Base-by-base conservation (phyloP, 1,140 invertebrate genomes). In the Theocolax elegans region DNA sequence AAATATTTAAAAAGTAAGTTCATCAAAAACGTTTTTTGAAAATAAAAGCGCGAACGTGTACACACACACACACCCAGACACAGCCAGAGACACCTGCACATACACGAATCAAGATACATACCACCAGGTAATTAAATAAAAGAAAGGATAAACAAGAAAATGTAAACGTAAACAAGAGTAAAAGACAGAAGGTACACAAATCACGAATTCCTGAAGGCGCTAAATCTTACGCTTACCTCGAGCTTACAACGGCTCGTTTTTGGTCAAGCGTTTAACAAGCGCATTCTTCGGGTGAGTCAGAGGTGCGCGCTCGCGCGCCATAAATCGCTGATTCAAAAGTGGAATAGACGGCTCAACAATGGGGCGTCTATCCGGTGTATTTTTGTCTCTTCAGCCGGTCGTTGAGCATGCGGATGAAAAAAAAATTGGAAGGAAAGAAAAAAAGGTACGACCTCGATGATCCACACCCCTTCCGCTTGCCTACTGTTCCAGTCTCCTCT, bases 311-410 rank as follows among this genome's bases (percentile, higher is more conserved):
- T 56, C 38, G 29, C 56, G 23, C 31, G 29, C 56, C 44, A 51
- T 60, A 59, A 60, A 68, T 60, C 56, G 42, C 21, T 4, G 31
- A 68, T 68, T 53, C 56, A 60, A 60, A 60, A 51, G 54, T 60
- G 15, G 31, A 68, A 60, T 60, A 59, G 29, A 59, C 44, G 2
- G 8, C 17, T 40, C 65, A 10, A 67, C 44, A 60, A 60, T 62
- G 17, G 48, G 44, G 21, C n/a, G 19, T 59, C 29, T 67, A 67
- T 68, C 66, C 56, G 56, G 44, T 68, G 31, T 49, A 51, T 67
- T 68, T 68, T 60, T 67, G 38, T 59, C 21, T 38, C 40, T 12
- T 21, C 35, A 23, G 40, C 3, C 53, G 3, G n/a, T n/a, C n/a
- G n/a, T n/a, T n/a, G n/a, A n/a, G n/a, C 48, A 23, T 13, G 17